These are phyloP conservation scores for Megatriorchis doriae DNA, from an alignment of 2,113 vertebrate genomes.

Conservation along the genomic window DNA sequence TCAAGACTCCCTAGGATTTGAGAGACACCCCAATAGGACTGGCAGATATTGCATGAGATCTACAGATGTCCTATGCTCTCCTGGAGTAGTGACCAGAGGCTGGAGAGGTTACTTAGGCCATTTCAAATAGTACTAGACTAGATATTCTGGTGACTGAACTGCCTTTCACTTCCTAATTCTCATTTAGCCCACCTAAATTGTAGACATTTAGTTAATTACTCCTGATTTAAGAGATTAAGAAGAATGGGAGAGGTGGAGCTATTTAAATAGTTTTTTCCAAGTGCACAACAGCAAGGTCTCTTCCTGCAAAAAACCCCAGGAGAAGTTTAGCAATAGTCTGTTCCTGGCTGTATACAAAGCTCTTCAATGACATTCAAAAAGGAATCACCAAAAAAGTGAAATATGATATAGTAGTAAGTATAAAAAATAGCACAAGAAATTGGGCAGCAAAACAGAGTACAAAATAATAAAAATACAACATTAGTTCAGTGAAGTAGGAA, in stretches of 20 bases:
- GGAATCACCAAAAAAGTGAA: not conserved
- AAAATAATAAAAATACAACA: not conserved
- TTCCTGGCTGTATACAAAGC: not conserved
- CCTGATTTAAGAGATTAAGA: not conserved
- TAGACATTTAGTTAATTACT: not conserved
- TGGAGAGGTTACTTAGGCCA: not conserved
- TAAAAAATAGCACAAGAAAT: not conserved
- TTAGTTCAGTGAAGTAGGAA: not conserved
- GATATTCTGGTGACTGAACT: not conserved
- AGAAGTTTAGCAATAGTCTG: not conserved
- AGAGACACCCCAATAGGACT: not conserved
- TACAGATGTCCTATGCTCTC: not conserved
- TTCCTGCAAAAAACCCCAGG: fast-evolving
- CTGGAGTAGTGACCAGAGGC: not conserved
- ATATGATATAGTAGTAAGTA: not conserved
- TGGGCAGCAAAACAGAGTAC: not conserved
- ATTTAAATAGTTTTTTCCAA: not conserved
- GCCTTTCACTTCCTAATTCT: not conserved
- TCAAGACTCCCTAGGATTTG: not conserved
- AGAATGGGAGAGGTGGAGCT: not conserved
- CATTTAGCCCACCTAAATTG: not conserved
- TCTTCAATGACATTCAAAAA: not conserved
- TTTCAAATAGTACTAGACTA: not conserved
- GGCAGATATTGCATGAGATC: not conserved
- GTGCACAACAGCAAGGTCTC: not conserved